Conservation (phyloP, 2,888 invertebrate genomes). For the Cataglyphis cursor region DNA sequence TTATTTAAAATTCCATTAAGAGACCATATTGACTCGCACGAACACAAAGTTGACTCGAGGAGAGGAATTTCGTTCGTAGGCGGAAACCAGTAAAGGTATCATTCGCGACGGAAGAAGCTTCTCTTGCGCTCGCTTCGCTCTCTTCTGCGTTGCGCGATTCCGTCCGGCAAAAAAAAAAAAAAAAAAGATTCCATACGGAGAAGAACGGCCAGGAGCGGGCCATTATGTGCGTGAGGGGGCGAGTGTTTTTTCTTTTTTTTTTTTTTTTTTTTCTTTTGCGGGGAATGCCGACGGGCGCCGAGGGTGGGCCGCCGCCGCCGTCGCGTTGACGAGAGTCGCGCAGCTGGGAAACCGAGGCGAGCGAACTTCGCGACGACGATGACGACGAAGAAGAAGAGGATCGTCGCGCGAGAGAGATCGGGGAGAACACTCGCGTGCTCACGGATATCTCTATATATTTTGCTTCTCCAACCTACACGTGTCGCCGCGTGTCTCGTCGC, state of each 20-base stretch:
- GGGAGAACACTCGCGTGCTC: conserved; percentile 72
- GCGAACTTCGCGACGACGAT: conserved; percentile 54
- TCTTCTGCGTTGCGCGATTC: conserved; percentile 16
- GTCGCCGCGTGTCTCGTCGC: conserved; percentile 83
- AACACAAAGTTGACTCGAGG: conserved; percentile 61
- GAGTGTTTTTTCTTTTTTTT: conserved; percentile 70
- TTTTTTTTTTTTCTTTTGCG: conserved; percentile 43
- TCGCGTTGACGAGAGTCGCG: conserved; percentile 85
- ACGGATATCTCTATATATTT: conserved; percentile 74
- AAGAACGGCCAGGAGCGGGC: conserved; percentile 67
- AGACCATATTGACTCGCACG: neutral
- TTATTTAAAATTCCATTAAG: neutral
- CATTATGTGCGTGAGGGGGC: conserved; percentile 78
- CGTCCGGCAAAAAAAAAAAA: conserved; percentile 6
- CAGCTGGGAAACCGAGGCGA: conserved; percentile 84
- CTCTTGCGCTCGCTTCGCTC: conserved; percentile 9
- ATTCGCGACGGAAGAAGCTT: conserved; percentile 24
- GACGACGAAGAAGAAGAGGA: conserved; percentile 43
- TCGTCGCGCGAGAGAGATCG: conserved; percentile 53
- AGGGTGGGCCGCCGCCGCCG: conserved; percentile 83
- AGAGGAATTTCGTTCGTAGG: conserved; percentile 74
- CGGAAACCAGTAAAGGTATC: conserved; percentile 61
- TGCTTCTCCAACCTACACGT: conserved; percentile 83
- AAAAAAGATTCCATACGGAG: conserved; percentile 72
- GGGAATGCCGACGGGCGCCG: conserved; percentile 78